Conservation (phyloP, 2,888 invertebrate genomes). For the Thymelicus acteon region DNA sequence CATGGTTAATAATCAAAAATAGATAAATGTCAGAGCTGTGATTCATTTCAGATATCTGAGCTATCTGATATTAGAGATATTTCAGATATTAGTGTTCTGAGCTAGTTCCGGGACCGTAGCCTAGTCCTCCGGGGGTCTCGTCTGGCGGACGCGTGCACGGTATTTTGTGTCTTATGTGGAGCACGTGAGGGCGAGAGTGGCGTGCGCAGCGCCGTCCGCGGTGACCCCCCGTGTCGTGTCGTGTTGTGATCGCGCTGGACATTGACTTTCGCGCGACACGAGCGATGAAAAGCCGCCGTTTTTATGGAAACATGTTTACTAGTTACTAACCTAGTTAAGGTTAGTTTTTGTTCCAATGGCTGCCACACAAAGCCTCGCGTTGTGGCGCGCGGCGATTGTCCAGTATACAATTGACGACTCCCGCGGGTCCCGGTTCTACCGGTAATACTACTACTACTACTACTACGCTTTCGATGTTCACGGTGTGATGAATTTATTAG, state of each 20-base stretch:
- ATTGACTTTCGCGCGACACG: constrained; percentile 42
- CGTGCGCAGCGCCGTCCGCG: constrained; percentile 36
- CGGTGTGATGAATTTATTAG: not conserved
- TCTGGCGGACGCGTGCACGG: constrained; percentile 1
- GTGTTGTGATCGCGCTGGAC: constrained; percentile 40
- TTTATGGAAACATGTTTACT: constrained; percentile 1
- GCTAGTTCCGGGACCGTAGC: constrained; percentile 31
- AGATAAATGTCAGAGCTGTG: constrained; percentile 25
- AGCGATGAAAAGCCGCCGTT: constrained; percentile 25
- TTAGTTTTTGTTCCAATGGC: constrained; percentile 2
- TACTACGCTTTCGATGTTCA: not conserved
- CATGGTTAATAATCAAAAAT: not conserved
- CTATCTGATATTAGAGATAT: too few relatives aligned
- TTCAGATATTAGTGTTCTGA: constrained; percentile 30
- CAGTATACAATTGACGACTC: not conserved
- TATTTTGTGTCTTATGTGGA: constrained; percentile 7
- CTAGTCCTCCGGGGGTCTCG: constrained; percentile 12
- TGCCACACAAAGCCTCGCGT: not conserved
- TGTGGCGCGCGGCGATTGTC: not conserved
- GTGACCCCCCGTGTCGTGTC: constrained; percentile 33
- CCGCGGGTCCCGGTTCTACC: not conserved
- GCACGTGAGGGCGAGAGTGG: constrained; percentile 17
- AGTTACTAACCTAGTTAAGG: not conserved
- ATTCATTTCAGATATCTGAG: constrained; percentile 35
- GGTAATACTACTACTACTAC: too few relatives aligned